These are phyloP conservation scores for Euproctis similis DNA, from an alignment of 2,888 invertebrate genomes.

Conservation along the genomic window DNA sequence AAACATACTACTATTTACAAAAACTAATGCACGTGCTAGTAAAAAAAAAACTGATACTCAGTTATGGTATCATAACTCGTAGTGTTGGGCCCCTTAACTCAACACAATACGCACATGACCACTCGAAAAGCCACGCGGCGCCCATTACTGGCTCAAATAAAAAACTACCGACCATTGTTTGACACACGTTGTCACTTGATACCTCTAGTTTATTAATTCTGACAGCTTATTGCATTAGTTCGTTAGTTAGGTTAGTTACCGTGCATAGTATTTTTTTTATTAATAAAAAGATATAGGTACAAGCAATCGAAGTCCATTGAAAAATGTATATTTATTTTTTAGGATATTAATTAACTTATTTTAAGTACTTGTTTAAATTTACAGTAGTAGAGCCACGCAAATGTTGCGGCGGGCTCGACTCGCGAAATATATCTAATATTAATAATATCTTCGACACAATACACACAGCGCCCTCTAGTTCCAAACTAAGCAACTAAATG, in stretches of 20 bases:
- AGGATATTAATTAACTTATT: too few relatives aligned
- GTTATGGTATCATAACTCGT: conserved; percentile 22
- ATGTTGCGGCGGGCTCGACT: too few relatives aligned
- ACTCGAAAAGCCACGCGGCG: conserved; percentile 52
- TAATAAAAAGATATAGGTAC: not conserved
- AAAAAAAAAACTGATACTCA: conserved; percentile 12
- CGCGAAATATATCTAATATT: too few relatives aligned
- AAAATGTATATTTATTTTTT: too few relatives aligned
- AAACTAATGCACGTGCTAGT: conserved; percentile 16
- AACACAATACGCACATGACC: conserved; percentile 36
- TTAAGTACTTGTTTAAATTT: too few relatives aligned
- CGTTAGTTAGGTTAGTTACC: conserved; percentile 39
- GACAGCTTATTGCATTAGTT: conserved; percentile 50
- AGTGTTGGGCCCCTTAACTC: conserved; percentile 11
- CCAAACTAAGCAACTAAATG: too few relatives aligned
- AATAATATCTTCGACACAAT: too few relatives aligned
- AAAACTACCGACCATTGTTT: conserved; percentile 34
- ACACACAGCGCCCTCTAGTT: too few relatives aligned
- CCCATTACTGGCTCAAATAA: conserved; percentile 52
- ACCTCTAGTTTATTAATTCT: conserved; percentile 59
- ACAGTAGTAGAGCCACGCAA: too few relatives aligned
- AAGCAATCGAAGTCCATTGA: too few relatives aligned
- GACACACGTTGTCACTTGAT: conserved; percentile 62
- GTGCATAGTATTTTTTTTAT: conserved; percentile 18
- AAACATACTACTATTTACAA: conserved; percentile 8